These are phyloP conservation scores for Marcusenius ussheri DNA, from an alignment of 2,113 vertebrate genomes.

Conservation along the genomic window DNA sequence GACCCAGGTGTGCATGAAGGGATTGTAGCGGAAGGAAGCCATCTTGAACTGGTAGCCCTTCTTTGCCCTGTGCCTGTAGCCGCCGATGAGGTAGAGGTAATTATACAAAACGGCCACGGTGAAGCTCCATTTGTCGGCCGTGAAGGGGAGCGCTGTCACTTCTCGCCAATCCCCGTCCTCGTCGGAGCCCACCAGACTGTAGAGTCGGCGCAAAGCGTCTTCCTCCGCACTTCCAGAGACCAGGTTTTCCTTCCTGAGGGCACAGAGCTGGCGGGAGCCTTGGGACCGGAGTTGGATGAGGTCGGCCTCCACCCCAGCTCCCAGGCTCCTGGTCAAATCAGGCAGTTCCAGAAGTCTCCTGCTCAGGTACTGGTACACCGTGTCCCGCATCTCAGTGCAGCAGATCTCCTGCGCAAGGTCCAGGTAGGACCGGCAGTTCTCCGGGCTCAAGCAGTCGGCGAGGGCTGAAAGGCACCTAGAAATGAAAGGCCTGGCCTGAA, in stretches of 20 bases:
- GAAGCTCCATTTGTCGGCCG: slow-evolving; percentile 68
- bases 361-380: slow-evolving; percentile 54
- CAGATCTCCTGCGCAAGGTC: slow-evolving; percentile 53
- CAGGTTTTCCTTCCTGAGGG: slow-evolving; percentile 64
- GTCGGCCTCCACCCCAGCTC: slow-evolving; percentile 33
- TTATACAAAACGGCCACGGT: slow-evolving; percentile 64
- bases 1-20: slow-evolving; percentile 51
- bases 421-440: slow-evolving; percentile 54
- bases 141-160: slow-evolving; percentile 56
- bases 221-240: slow-evolving; percentile 45
- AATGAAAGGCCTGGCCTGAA: slow-evolving; percentile 55
- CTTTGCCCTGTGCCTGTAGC: slow-evolving; percentile 50
- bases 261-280: slow-evolving; percentile 47
- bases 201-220: slow-evolving; percentile 42
- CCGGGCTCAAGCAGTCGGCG: slow-evolving; percentile 40
- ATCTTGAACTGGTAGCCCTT: slow-evolving; percentile 62
- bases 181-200: slow-evolving; percentile 40
- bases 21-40: slow-evolving; percentile 66
- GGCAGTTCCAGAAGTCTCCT: slow-evolving; percentile 57
- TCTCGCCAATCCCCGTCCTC: slow-evolving; percentile 44
- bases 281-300: slow-evolving; percentile 43
- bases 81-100: slow-evolving; percentile 65
- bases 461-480: slow-evolving; percentile 49
- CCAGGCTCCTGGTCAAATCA: slow-evolving; percentile 43
- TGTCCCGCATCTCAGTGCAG: slow-evolving; percentile 52